These are phyloP conservation scores for Callipepla squamata DNA, from an alignment of 2,113 vertebrate genomes.

Conservation along the genomic window DNA sequence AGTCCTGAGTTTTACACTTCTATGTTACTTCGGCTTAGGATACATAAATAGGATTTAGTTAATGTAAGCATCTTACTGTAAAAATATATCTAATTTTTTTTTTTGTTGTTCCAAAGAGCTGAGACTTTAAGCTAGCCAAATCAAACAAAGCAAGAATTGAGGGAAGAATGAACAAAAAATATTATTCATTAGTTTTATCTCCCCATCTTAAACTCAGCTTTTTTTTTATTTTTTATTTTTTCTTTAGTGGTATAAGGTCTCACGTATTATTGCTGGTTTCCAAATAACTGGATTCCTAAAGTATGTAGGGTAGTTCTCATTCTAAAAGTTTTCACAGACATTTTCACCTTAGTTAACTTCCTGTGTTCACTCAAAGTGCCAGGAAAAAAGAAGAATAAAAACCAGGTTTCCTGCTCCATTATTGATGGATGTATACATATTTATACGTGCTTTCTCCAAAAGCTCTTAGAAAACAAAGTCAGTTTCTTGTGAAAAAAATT, in stretches of 20 bases:
- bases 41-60: not conserved
- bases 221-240: not conserved
- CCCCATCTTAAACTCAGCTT: not conserved
- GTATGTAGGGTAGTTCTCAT: not conserved
- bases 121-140: not conserved
- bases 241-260: not conserved
- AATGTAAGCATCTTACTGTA: not conserved
- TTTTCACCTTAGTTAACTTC: conserved; percentile 29
- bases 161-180: not conserved
- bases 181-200: not conserved
- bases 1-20: not conserved
- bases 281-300: not conserved
- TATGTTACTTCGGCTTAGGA: not conserved
- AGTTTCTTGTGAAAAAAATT: not conserved
- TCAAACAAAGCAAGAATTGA: conserved; percentile 16
- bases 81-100: conserved; percentile 33
- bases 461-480: not conserved
- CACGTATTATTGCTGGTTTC: not conserved
- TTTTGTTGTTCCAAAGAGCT: not conserved
- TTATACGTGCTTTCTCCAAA: conserved; percentile 39
- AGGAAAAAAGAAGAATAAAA: not conserved
- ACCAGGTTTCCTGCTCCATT: conserved; percentile 24
- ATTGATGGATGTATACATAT: conserved; percentile 59
- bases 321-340: not conserved
- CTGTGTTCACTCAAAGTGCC: not conserved